A percentile compares a stretch with the other conserved stretches of the same genome.
Evolutionary conservation across 2,797 vertebrate species (phyloP).

Genomic region (Hippoglossus hippoglossus): DNA sequence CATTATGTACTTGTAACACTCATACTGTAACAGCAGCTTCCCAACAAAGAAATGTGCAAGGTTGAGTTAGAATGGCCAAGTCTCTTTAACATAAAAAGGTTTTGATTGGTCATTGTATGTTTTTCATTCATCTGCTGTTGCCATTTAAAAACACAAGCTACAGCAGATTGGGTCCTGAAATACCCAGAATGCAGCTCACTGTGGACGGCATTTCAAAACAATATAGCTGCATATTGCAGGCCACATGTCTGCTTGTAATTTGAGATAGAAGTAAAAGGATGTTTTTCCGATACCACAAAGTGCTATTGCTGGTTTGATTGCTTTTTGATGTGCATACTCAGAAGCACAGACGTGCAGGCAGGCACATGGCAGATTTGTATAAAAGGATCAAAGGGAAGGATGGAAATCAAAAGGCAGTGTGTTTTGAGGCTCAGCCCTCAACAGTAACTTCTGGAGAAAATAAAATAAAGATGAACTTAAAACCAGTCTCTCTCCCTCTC

Average conservation of each 20-base stretch:
- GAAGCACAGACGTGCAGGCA: slow-evolving; percentile 23
- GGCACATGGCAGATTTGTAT: slow-evolving; percentile 34
- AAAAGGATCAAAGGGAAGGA: slow-evolving; percentile 54
- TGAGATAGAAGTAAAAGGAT: slow-evolving; percentile 44
- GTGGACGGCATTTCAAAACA: not conserved
- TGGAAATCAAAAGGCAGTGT: slow-evolving; percentile 54
- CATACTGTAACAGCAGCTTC: too few species aligned
- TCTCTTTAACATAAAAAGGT: too few species aligned
- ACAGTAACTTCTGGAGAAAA: slow-evolving; percentile 48
- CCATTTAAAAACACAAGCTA: too few species aligned
- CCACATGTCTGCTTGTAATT: slow-evolving; percentile 29
- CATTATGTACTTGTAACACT: too few species aligned
- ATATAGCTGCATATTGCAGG: slow-evolving; percentile 9
- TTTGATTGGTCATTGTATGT: too few species aligned
- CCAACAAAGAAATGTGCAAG: too few species aligned
- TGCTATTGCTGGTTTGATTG: slow-evolving; percentile 42
- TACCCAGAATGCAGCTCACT: not conserved
- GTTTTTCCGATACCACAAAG: slow-evolving; percentile 33
- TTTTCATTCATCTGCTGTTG: too few species aligned
- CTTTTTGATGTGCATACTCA: slow-evolving; percentile 48
- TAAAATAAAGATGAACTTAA: slow-evolving; percentile 40
- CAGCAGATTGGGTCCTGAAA: not conserved
- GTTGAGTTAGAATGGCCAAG: too few species aligned
- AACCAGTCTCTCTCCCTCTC: slow-evolving; percentile 21
- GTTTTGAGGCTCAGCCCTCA: slow-evolving; percentile 37